phyloP scores from a whole-genome alignment of 2,113 vertebrate genomes.

The Reinhardtius hippoglossoides region DNA sequence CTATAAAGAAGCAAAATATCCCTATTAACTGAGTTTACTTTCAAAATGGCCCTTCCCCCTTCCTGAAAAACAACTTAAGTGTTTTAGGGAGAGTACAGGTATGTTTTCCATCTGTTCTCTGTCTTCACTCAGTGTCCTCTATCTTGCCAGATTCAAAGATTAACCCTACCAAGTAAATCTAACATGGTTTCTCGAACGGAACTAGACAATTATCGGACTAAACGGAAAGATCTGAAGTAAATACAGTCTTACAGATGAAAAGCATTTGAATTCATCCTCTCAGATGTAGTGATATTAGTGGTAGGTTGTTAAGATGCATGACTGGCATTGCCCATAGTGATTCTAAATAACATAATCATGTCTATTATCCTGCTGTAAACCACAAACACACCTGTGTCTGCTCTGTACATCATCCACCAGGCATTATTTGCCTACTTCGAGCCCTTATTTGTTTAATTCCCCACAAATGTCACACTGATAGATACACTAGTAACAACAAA shows the following conservation, averaged over 20 bases:
- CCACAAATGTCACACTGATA: constrained; percentile 38
- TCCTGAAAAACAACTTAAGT: constrained; percentile 6
- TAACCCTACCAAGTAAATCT: neutral
- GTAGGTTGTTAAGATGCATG: constrained; percentile 9
- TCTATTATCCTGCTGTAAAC: constrained; percentile 25
- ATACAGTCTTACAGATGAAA: neutral
- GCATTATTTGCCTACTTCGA: constrained; percentile 62
- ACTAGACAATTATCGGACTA: too few relatives aligned
- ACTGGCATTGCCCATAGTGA: constrained; percentile 9
- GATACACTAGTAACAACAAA: constrained; percentile 41
- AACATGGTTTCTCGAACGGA: constrained; percentile 8
- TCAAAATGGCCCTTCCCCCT: neutral
- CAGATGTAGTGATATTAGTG: neutral
- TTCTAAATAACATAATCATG: neutral
- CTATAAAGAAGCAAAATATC: constrained; percentile 35
- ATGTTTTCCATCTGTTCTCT: neutral
- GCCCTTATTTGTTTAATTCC: constrained; percentile 51
- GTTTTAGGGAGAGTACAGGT: neutral
- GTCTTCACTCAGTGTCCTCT: neutral
- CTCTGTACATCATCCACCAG: constrained; percentile 10
- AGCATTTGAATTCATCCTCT: neutral
- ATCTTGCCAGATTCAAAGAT: neutral
- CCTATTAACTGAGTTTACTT: constrained; percentile 31
- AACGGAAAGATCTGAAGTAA: neutral
- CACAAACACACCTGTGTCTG: constrained; percentile 58